A percentile compares a stretch with the other conserved stretches of the same genome.
phyloP scores from a whole-genome alignment of 2,113 vertebrate genomes.

The Leucoraja erinaceus region DNA sequence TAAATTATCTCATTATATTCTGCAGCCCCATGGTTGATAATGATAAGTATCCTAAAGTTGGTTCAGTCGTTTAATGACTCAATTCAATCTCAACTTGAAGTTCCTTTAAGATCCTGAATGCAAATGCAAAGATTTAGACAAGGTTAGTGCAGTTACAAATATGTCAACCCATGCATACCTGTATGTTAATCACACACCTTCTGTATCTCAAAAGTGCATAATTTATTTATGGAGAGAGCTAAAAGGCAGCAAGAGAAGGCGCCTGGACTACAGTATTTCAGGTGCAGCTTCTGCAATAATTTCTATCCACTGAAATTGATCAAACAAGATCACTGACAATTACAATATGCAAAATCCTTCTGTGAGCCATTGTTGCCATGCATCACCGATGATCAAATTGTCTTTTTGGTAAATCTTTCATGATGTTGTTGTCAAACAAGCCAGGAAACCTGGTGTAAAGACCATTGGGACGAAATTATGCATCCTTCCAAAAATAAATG shows the following conservation, averaged over 20 bases:
- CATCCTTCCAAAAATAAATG: neutral
- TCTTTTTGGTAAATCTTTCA: neutral
- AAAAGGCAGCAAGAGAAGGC: neutral
- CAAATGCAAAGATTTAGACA: neutral
- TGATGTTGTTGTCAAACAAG: neutral
- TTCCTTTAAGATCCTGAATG: neutral
- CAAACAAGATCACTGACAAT: neutral
- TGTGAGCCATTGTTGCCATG: neutral
- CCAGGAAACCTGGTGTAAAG: neutral
- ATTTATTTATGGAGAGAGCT: neutral
- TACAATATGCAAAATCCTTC: neutral
- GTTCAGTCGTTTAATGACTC: neutral
- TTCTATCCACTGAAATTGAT: neutral
- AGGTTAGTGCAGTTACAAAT: neutral
- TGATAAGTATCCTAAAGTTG: neutral
- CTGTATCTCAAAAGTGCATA: neutral
- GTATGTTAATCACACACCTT: neutral
- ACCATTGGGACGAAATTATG: neutral
- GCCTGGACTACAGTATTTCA: too few species aligned
- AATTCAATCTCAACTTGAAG: neutral
- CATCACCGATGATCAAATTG: neutral
- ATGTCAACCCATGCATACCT: neutral
- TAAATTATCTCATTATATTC: neutral
- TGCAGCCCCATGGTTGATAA: neutral
- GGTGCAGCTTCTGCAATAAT: neutral